Conservation (phyloP, 2,888 invertebrate genomes). For the Caenorhabditis virilis region DNA sequence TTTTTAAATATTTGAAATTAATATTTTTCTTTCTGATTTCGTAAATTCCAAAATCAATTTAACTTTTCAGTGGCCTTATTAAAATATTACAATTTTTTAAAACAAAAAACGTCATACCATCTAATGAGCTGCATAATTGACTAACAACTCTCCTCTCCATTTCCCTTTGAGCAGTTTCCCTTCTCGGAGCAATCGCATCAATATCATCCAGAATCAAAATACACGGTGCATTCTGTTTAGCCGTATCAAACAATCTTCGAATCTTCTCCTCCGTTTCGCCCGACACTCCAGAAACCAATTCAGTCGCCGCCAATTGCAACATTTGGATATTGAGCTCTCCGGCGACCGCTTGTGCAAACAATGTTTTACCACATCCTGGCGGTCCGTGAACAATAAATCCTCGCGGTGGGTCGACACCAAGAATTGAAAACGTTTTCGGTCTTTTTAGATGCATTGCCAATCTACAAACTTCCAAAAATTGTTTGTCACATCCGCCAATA, state of each 20-base stretch:
- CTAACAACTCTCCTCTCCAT: constrained; percentile 95
- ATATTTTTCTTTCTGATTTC: too few relatives aligned
- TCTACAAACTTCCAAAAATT: constrained; percentile 50
- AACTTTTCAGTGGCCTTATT: too few relatives aligned
- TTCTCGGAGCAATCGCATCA: constrained; percentile 89
- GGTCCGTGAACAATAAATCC: constrained; percentile 93
- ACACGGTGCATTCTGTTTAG: constrained; percentile 70
- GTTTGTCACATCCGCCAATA: constrained; percentile 59
- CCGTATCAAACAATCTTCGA: constrained; percentile 86
- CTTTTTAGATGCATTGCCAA: constrained; percentile 81
- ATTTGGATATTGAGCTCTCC: constrained; percentile 80
- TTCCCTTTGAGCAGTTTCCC: constrained; percentile 87
- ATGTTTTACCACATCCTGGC: constrained; percentile 84
- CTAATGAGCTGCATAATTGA: constrained; percentile 86
- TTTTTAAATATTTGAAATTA: not conserved
- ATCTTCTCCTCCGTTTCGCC: constrained; percentile 94
- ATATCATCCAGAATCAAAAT: constrained; percentile 83
- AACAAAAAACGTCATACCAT: constrained; percentile 74
- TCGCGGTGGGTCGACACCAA: constrained; percentile 85
- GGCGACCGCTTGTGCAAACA: constrained; percentile 61
- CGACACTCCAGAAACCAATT: constrained; percentile 89
- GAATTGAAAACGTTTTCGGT: constrained; percentile 83
- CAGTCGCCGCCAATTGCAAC: constrained; percentile 86
- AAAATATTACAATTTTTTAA: constrained; percentile 1
- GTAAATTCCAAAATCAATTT: too few relatives aligned